Conservation (phyloP, 2,113 vertebrate species). For the Canis aureus region DNA sequence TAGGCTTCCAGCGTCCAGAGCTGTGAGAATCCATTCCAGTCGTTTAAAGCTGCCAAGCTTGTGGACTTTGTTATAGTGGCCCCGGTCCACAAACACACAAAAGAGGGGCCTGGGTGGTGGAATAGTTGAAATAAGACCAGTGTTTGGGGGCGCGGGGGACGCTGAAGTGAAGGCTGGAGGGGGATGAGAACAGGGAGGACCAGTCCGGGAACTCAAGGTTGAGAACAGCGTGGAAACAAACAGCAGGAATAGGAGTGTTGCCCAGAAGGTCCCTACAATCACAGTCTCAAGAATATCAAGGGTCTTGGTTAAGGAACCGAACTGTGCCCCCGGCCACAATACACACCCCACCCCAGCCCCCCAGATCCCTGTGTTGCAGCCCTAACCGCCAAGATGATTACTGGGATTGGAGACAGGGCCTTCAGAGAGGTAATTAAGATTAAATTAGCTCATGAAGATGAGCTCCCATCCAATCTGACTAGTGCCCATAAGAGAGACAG, state of each 20-base stretch:
- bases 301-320: not conserved
- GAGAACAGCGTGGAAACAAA: not conserved
- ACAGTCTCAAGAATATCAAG: not conserved
- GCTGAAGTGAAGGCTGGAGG: not conserved
- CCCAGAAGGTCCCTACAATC: not conserved
- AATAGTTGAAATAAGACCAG: not conserved
- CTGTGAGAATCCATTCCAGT: rapidly evolving
- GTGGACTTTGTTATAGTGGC: not conserved
- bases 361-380: rapidly evolving
- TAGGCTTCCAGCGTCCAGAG: not conserved
- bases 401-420: not conserved
- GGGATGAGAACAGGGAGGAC: not conserved
- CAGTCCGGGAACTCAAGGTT: no score
- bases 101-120: not conserved
- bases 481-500: not conserved
- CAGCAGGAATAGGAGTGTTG: not conserved
- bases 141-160: rapidly evolving
- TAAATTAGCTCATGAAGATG: not conserved
- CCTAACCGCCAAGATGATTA: no score
- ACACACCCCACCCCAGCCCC: not conserved
- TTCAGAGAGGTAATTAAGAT: not conserved
- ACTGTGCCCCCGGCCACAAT: rapidly evolving
- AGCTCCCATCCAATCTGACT: not conserved
- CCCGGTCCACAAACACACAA: not conserved
- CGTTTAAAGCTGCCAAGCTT: not conserved